phyloP scores from a whole-genome alignment of 2,888 invertebrate genomes.

The Calephelis perditalis region DNA sequence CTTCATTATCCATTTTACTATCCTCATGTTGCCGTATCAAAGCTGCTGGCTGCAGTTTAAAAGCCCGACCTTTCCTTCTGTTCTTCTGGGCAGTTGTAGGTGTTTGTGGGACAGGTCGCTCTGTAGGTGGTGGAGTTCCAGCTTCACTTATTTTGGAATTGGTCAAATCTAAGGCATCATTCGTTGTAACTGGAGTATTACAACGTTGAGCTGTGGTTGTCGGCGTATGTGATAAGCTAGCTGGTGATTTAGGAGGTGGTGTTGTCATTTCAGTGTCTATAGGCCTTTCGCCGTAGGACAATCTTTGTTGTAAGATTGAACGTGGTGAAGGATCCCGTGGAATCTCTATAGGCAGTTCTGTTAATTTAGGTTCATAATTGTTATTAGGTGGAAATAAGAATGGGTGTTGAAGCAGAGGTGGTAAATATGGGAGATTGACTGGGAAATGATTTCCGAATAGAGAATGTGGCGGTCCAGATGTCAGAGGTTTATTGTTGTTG shows the following conservation, averaged over 20 bases:
- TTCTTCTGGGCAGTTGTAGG: constrained; percentile 75
- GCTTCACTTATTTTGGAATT: constrained; percentile 70
- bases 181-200: constrained; percentile 39
- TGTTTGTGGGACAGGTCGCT: constrained; percentile 48
- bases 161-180: constrained; percentile 78
- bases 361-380: constrained; percentile 55
- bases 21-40: constrained; percentile 66
- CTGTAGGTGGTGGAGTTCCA: constrained; percentile 48
- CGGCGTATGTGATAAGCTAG: constrained; percentile 46
- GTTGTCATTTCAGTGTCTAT: constrained; percentile 38
- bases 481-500: constrained; percentile 45
- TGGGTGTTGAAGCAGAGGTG: constrained; percentile 66
- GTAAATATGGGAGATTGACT: constrained; percentile 64
- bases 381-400: constrained; percentile 72
- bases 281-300: constrained; percentile 49
- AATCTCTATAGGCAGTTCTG: constrained; percentile 47
- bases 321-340: constrained; percentile 49
- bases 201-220: constrained; percentile 35
- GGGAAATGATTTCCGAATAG: constrained; percentile 66
- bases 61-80: constrained; percentile 91
- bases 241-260: constrained; percentile 48
- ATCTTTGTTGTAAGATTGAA: constrained; percentile 58
- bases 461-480: constrained; percentile 53
- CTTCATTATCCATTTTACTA: constrained; percentile 61
- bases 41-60: constrained; percentile 84